phyloP scores from a whole-genome alignment of 2,888 invertebrate species.

The Luffia ferchaultella region DNA sequence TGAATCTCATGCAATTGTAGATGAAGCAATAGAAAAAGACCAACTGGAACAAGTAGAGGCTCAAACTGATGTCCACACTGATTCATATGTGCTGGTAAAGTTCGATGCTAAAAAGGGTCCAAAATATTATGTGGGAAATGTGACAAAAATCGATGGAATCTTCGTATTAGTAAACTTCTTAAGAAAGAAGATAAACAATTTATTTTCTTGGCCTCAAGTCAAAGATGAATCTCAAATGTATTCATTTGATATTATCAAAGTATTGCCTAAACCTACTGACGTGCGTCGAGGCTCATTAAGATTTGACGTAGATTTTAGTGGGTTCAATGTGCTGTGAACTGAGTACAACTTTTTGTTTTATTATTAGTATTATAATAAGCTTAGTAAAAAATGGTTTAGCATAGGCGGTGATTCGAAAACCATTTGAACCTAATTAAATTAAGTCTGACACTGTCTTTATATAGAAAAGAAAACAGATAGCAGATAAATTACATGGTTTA shows the following conservation, averaged over 20 bases:
- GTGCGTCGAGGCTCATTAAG: not conserved
- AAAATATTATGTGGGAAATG: not conserved
- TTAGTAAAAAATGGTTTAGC: no score
- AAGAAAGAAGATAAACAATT: not conserved
- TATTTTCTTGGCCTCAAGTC: conserved; percentile 2
- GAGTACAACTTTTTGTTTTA: no score
- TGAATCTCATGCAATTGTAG: not conserved
- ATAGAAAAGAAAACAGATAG: no score
- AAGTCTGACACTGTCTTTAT: no score
- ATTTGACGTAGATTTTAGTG: not conserved
- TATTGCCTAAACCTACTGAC: not conserved
- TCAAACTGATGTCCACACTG: conserved; percentile 2
- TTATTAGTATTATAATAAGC: no score
- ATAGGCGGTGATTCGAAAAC: no score
- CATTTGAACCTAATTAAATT: no score
- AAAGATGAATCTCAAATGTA: not conserved
- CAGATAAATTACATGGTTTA: no score
- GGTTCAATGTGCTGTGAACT: not conserved
- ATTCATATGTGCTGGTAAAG: not conserved
- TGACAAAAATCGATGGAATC: not conserved
- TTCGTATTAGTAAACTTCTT: not conserved
- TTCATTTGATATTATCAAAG: conserved; percentile 1
- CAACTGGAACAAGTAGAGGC: conserved; percentile 1
- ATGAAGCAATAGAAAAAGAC: conserved; percentile 2
- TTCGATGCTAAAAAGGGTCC: not conserved